These are phyloP conservation scores for Corapipo altera DNA, from an alignment of 2,113 vertebrate species.

Conservation along the genomic window DNA sequence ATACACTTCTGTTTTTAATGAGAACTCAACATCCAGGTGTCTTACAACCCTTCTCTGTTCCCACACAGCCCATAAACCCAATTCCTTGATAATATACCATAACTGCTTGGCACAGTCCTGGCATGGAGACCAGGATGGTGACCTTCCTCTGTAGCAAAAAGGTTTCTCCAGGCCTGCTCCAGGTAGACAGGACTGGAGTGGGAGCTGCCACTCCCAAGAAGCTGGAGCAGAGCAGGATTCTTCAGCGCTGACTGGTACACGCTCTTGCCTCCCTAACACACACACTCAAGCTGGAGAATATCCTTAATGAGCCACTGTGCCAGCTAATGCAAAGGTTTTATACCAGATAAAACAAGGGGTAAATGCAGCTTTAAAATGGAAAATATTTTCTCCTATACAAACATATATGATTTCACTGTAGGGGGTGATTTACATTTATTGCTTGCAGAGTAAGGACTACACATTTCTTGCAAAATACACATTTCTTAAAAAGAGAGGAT, in stretches of 20 bases:
- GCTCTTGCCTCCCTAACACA: neutral
- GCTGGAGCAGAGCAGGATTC: fast-evolving
- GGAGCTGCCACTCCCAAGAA: neutral
- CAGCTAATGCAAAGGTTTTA: neutral
- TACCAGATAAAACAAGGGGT: neutral
- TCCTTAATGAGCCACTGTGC: neutral
- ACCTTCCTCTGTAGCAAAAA: neutral
- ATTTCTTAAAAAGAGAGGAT: neutral
- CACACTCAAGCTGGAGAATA: neutral
- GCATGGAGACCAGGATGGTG: neutral
- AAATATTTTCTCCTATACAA: neutral
- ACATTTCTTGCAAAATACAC: neutral
- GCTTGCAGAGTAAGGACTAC: neutral
- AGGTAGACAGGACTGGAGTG: neutral
- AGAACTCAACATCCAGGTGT: neutral
- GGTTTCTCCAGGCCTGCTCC: neutral
- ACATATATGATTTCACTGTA: neutral
- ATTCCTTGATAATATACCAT: neutral
- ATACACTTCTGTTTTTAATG: neutral
- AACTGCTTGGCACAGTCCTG: neutral
- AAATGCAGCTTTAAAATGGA: neutral
- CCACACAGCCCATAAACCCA: neutral
- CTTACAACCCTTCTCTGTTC: neutral
- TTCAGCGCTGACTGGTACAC: fast-evolving
- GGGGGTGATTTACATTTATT: neutral